A percentile compares a stretch with the other conserved stretches of the same genome.
These are phyloP conservation scores for Columba guinea DNA, from an alignment of 2,797 vertebrate species.

Conservation along the genomic window DNA sequence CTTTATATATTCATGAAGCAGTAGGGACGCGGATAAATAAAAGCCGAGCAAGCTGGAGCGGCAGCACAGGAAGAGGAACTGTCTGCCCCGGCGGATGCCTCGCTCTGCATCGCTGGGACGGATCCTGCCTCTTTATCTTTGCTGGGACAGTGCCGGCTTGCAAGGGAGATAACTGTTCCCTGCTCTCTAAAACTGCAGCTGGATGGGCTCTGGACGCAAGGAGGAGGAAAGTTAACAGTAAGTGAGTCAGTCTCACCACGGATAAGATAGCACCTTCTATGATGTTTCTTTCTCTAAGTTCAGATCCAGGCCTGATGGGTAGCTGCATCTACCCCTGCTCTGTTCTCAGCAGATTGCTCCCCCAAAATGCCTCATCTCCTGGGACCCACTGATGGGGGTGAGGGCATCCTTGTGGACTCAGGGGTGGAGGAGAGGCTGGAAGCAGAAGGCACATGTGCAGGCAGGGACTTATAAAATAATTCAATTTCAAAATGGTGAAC, in stretches of 20 bases:
- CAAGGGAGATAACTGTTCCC: background rate
- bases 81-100: background rate
- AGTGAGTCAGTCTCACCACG: background rate
- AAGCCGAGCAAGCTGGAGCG: background rate
- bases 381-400: background rate
- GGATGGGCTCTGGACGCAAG: background rate
- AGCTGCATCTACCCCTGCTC: background rate
- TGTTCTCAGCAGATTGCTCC: background rate
- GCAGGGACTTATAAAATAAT: background rate
- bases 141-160: background rate
- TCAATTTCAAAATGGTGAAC: background rate
- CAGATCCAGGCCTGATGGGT: background rate
- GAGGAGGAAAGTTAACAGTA: background rate
- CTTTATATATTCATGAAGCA: conserved; percentile 48
- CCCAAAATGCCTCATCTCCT: background rate
- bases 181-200: background rate
- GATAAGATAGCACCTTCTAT: background rate
- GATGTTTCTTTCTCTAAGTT: background rate
- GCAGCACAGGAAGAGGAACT: conserved; percentile 58
- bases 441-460: background rate
- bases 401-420: background rate
- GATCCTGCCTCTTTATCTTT: background rate
- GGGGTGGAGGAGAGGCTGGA: background rate
- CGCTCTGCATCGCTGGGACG: background rate
- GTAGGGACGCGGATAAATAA: background rate